Base-by-base conservation (phyloP, 2,888 invertebrate species). In the Periphyllus acericola region DNA sequence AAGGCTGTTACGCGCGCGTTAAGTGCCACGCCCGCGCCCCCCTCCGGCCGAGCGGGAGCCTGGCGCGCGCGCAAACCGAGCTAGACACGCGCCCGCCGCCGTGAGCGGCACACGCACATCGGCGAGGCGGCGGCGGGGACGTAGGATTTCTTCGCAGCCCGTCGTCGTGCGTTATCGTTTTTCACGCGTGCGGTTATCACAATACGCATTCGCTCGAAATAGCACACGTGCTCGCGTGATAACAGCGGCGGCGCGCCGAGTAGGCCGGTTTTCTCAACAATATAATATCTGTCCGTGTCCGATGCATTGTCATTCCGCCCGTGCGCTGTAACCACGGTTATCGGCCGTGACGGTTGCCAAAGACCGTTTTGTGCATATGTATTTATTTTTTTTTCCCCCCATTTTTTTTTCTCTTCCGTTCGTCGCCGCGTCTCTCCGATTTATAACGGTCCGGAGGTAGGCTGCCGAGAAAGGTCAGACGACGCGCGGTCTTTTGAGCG, bases 11-110 rank as follows among this genome's bases (percentile, higher is more conserved):
- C 79, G 79, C 86, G 79, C 86, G 74, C 60, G 80, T 87, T 74
- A 87, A 87, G 86, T 87, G 86, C 86, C 86, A 87, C 86, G 86
- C 86, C 86, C 86, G 86, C 86, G 86, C 68, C 76, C 40, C 80
- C 83, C 72, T 5, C 29, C 32, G 34, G n/a, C 76, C 29, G n/a
- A 25, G 32, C 78, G 84, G 29, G 9, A 25, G 66, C 19, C 46
- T 76, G 46, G 84, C 66, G 79, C 79, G 86, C 71, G 72, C 79
- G 76, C 76, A 66, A 36, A n/a, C 72, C 66, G 25, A 60, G 66
- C 75, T 46, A 32, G 29, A 71, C 82, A 74, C 76, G 76, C 84
- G 46, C 60, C 76, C 40, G 84, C 60, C 83, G 78, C 34, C 32
- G 36, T 8, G 14, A 25, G n/a, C 34, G n/a, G 72, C 55, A 36